These are phyloP conservation scores for Thysanoteuthis rhombus DNA, from an alignment of 2,888 invertebrate genomes.

Conservation along the genomic window DNA sequence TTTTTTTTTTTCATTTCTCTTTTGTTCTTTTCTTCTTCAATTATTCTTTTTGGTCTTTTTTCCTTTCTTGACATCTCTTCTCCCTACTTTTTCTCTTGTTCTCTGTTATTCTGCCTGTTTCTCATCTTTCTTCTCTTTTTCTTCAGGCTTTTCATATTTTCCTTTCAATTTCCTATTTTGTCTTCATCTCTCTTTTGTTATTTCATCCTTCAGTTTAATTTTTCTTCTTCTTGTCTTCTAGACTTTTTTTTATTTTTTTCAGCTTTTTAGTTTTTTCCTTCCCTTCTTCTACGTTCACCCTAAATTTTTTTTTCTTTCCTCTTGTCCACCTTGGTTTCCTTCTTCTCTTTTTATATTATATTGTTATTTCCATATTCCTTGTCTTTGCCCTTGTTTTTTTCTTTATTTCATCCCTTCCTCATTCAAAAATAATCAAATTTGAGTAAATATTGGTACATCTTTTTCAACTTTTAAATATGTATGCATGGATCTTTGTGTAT, in stretches of 20 bases:
- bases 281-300: too few relatives aligned
- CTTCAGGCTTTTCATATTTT: not conserved
- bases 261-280: not conserved
- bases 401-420: too few relatives aligned
- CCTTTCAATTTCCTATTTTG: not conserved
- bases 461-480: too few relatives aligned
- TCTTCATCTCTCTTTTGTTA: not conserved
- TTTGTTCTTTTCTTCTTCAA: not conserved
- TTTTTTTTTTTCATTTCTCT: not conserved
- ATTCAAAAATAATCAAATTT: too few relatives aligned
- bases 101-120: fast-evolving
- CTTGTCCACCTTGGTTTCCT: too few relatives aligned
- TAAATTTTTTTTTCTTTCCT: too few relatives aligned
- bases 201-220: not conserved
- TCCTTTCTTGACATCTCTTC: not conserved
- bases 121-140: not conserved
- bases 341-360: too few relatives aligned
- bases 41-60: not conserved
- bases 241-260: not conserved
- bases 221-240: not conserved
- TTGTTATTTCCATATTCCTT: too few relatives aligned
- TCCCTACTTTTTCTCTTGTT: not conserved
- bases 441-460: too few relatives aligned
- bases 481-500: too few relatives aligned
- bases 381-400: too few relatives aligned